Percentiles rank a stretch among this genome's conserved stretches.
Evolutionary conservation across 2,797 vertebrate species (phyloP).

Genomic region (Spinus pinus): DNA sequence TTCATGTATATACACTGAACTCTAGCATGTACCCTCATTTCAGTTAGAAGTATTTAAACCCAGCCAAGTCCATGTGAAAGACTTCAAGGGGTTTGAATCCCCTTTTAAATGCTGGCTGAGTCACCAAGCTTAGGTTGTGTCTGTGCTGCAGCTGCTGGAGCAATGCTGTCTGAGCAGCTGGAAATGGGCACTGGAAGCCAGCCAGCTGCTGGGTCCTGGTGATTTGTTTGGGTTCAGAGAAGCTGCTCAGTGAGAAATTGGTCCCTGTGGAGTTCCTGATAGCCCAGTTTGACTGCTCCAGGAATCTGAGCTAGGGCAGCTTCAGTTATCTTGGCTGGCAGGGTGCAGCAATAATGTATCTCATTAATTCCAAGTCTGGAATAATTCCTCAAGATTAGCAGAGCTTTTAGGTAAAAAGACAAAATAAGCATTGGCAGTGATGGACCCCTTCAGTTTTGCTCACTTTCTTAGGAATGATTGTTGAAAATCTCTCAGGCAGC

Average conservation of each 20-base stretch:
- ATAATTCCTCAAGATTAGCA: not conserved
- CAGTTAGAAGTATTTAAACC: not conserved
- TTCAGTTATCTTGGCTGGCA: not conserved
- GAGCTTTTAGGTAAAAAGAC: not conserved
- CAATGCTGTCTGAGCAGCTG: not conserved
- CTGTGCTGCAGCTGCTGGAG: not conserved
- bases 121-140: fast-evolving
- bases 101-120: not conserved
- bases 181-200: not conserved
- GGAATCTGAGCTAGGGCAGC: not conserved
- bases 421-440: not conserved
- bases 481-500: not conserved
- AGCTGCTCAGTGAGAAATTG: not conserved
- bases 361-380: not conserved
- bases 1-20: not conserved
- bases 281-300: not conserved
- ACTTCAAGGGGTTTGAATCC: not conserved
- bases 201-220: not conserved
- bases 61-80: not conserved
- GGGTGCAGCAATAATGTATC: not conserved
- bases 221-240: not conserved
- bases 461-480: not conserved
- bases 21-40: not conserved
- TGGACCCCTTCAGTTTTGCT: not conserved
- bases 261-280: not conserved